Conservation (phyloP, 2,797 vertebrate species). For the Rousettus madagascariensis region DNA sequence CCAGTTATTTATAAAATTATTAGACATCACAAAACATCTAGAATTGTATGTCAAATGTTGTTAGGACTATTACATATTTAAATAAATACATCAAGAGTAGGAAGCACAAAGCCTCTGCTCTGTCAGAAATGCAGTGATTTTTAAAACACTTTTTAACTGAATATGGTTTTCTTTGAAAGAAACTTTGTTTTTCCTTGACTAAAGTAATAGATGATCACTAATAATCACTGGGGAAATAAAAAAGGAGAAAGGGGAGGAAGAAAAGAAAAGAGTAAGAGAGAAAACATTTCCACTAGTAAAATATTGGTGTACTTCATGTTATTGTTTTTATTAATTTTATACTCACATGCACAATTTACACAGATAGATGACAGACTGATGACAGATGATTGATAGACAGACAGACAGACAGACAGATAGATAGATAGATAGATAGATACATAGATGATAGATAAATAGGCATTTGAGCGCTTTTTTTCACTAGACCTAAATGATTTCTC, state of each 20-base stretch:
- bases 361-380: background rate
- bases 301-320: background rate
- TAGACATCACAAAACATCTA: background rate
- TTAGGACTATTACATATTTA: background rate
- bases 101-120: background rate
- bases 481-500: background rate
- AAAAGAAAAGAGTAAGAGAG: background rate
- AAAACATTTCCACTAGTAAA: background rate
- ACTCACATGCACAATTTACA: background rate
- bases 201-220: background rate
- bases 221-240: background rate
- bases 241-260: background rate
- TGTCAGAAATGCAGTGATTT: background rate
- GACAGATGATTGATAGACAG: background rate
- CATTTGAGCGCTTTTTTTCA: background rate
- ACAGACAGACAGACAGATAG: background rate
- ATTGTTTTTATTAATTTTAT: background rate
- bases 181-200: background rate
- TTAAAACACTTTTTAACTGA: background rate
- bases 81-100: background rate
- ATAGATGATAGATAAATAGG: background rate
- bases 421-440: background rate
- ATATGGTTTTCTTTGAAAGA: background rate
- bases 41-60: background rate
- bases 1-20: background rate